Evolutionary conservation across 2,888 invertebrate genomes (phyloP), one percentile per base, ranked within the genome.

Genomic region (Lasius platythorax): DNA sequence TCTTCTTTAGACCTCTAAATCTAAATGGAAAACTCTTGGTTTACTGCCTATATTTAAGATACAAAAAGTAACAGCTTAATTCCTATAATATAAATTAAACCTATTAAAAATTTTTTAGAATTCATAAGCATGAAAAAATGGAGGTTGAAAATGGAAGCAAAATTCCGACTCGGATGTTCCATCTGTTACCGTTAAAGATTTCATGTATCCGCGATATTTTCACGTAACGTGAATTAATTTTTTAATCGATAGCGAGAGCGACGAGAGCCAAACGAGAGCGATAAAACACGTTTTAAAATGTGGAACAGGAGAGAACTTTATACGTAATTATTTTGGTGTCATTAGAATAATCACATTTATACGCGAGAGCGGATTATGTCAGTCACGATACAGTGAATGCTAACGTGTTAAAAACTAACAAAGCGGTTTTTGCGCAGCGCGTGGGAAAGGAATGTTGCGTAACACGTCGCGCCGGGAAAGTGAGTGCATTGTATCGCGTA

Each of bases 371-470:
- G 46, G 58, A 61, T 79, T 72, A 79, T 46, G 61, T 73, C 79
- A 79, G 61, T 1, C 23, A 37, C 9, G 70, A 33, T 56, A 33
- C 46, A 33, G 23, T 6, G 61, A 79, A 46, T 37, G 79, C 46
- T 46, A 37, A 63, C 37, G 61, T 33, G 61, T 63, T 73, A 79
- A 85, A 46, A 74, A 78, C 70, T 86, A 83, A 79, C 86, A 53
- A 84, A 67, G 84, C 73, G 81, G 86, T 89, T 89, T 89, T 86
- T 8, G 30, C 37, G 84, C 3, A 82, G 82, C 64, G 61, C 72
- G 67, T 86, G 89, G 83, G 86, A 89, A 89, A 89, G 84, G 74
- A 86, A 68, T 68, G 75, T 89, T 89, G 75, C 86, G 82, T 86
- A 89, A 89, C 66, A 46, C 72, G 23, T 15, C 43, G 75, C 74